phyloP scores from a whole-genome alignment of 2,888 invertebrate species.

The Coenonympha arcania region DNA sequence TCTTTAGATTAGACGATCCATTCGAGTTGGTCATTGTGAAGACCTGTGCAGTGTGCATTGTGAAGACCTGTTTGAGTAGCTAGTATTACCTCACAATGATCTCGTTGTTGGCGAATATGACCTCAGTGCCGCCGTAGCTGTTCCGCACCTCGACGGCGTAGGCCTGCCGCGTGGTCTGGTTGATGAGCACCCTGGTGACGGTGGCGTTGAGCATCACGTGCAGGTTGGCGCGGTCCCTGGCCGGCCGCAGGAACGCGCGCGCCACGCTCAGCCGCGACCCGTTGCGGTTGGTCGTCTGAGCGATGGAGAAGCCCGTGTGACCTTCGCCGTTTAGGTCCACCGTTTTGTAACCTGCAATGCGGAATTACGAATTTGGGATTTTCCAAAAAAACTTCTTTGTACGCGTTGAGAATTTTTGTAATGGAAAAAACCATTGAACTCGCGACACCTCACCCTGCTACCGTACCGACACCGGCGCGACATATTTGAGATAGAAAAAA shows the following conservation, averaged over 20 bases:
- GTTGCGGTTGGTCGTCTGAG: slow-evolving; percentile 89
- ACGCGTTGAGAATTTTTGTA: no score
- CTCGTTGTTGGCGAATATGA: slow-evolving; percentile 79
- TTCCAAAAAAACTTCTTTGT: no score
- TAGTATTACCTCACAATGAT: slow-evolving; percentile 76
- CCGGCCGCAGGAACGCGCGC: slow-evolving; percentile 87
- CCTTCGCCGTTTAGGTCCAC: slow-evolving; percentile 87
- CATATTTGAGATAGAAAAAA: no score
- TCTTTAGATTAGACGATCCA: no score
- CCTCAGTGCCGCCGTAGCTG: slow-evolving; percentile 70
- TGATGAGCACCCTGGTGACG: slow-evolving; percentile 83
- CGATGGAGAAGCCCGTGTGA: slow-evolving; percentile 89
- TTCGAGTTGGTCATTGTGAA: no score
- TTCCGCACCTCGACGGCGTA: slow-evolving; percentile 83
- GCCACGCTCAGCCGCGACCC: slow-evolving; percentile 88
- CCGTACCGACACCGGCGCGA: no score
- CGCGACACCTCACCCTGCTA: no score
- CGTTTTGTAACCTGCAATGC: slow-evolving; percentile 76
- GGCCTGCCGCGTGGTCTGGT: slow-evolving; percentile 80
- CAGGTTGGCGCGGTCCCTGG: slow-evolving; percentile 81
- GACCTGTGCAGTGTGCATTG: no score
- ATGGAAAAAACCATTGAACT: no score
- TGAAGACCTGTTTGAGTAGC: no score
- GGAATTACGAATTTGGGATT: no score
- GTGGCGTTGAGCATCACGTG: slow-evolving; percentile 89